phyloP scores from a whole-genome alignment of 2,113 vertebrate species.

The Oxyura jamaicensis region DNA sequence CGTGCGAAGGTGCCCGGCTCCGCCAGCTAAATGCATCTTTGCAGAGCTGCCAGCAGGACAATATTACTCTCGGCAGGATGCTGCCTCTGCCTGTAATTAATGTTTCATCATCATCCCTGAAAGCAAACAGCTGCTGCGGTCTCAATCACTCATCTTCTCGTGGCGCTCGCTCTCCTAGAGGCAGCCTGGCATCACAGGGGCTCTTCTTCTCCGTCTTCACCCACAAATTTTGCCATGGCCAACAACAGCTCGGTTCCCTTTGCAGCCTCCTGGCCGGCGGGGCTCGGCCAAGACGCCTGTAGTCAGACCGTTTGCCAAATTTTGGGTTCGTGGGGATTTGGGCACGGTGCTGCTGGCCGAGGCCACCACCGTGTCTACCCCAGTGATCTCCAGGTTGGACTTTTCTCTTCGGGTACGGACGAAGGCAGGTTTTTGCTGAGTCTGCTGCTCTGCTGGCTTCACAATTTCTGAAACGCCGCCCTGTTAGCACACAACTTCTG shows the following conservation, averaged over 20 bases:
- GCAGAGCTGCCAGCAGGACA: background rate
- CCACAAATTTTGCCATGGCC: background rate
- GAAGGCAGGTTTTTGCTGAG: background rate
- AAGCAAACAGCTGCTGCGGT: background rate
- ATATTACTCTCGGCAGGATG: background rate
- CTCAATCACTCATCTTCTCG: background rate
- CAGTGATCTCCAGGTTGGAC: background rate
- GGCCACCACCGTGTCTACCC: background rate
- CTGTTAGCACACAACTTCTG: background rate
- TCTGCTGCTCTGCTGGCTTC: background rate
- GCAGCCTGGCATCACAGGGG: background rate
- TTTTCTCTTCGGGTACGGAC: background rate
- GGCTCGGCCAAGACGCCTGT: rapidly evolving
- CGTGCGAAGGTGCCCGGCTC: rapidly evolving
- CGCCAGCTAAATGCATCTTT: background rate
- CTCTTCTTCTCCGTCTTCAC: background rate
- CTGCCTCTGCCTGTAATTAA: conserved; percentile 29
- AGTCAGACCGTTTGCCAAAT: background rate
- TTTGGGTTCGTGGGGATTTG: background rate
- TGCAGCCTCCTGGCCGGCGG: background rate
- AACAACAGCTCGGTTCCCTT: background rate
- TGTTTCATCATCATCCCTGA: background rate
- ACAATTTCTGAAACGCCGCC: background rate
- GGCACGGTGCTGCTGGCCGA: background rate
- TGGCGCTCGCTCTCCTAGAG: background rate